A percentile compares a stretch with the other conserved stretches of the same genome.
phyloP scores from a whole-genome alignment of 2,888 invertebrate genomes.

The Marasmarcha lunaedactyla region DNA sequence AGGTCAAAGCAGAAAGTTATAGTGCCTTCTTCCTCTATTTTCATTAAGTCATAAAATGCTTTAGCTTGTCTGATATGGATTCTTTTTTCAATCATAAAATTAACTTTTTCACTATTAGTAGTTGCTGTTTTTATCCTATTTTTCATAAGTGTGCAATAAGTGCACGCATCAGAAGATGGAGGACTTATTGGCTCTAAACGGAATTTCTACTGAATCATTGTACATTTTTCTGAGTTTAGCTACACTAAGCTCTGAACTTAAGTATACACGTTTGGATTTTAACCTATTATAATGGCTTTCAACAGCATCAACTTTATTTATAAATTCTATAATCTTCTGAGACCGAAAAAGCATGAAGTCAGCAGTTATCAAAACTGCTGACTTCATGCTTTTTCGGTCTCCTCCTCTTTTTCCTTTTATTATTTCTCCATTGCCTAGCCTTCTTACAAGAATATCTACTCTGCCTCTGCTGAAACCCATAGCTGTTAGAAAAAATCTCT shows the following conservation, averaged over 20 bases:
- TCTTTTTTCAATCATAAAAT: slow-evolving; percentile 10
- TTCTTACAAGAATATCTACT: slow-evolving; percentile 2
- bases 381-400: slow-evolving; percentile 6
- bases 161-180: slow-evolving; percentile 11
- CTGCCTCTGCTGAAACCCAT: slow-evolving; percentile 1
- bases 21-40: too few species aligned
- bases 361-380: slow-evolving; percentile 1
- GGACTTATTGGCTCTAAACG: slow-evolving; percentile 6
- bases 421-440: slow-evolving; percentile 4
- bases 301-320: slow-evolving; percentile 6
- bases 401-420: slow-evolving; percentile 8
- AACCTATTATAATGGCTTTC: slow-evolving; percentile 10
- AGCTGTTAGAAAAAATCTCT: slow-evolving; percentile 1
- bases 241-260: slow-evolving; percentile 6
- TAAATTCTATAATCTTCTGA: slow-evolving; percentile 6
- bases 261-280: slow-evolving; percentile 9
- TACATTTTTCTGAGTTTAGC: slow-evolving; percentile 4
- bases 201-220: background rate
- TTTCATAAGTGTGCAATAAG: slow-evolving; percentile 9
- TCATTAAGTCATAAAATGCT: too few species aligned
- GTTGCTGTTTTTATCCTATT: slow-evolving; percentile 9
- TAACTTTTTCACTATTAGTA: slow-evolving; percentile 2
- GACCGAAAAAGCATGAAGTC: too few species aligned
- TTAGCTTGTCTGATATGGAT: slow-evolving; percentile 4
- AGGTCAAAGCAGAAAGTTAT: too few species aligned